Conservation (phyloP, 2,888 invertebrate genomes). For the Lampropteryx suffumata region DNA sequence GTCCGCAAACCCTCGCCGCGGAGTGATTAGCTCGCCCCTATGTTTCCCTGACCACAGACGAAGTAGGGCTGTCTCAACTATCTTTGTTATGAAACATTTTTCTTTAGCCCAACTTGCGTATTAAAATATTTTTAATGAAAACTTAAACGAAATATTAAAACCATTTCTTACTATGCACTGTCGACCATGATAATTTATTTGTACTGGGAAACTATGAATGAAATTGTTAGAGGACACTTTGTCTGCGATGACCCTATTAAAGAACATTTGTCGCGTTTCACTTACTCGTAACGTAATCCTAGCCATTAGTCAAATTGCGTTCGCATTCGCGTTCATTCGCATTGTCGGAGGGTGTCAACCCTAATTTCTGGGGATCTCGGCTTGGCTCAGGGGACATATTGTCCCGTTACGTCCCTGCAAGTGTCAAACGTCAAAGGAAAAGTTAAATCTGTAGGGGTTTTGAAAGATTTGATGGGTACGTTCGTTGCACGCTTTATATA, state of each 20-base stretch:
- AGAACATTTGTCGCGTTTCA: conserved; percentile 59
- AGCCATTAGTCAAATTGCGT: conserved; percentile 68
- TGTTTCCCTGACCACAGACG: conserved; percentile 12
- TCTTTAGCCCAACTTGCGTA: too few species aligned
- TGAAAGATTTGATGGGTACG: not conserved
- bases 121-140: too few species aligned
- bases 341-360: conserved; percentile 74
- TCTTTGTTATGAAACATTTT: not conserved
- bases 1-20: conserved; percentile 51
- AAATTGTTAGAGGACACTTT: conserved; percentile 13
- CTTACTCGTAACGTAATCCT: conserved; percentile 71
- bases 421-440: conserved; percentile 61
- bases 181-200: too few species aligned
- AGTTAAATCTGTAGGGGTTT: conserved; percentile 6
- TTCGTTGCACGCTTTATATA: not conserved
- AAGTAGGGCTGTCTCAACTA: conserved; percentile 15
- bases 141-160: too few species aligned
- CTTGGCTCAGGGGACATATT: conserved; percentile 51
- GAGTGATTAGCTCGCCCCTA: conserved; percentile 56
- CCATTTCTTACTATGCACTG: too few species aligned
- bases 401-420: conserved; percentile 50
- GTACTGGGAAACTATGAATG: too few species aligned
- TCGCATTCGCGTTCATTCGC: conserved; percentile 57
- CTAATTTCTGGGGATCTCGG: conserved; percentile 64
- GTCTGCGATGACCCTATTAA: conserved; percentile 46